A percentile compares a stretch with the other conserved stretches of the same genome.
These are phyloP conservation scores for Diabrotica undecimpunctata DNA, from an alignment of 1,140 invertebrate genomes.

Conservation along the genomic window DNA sequence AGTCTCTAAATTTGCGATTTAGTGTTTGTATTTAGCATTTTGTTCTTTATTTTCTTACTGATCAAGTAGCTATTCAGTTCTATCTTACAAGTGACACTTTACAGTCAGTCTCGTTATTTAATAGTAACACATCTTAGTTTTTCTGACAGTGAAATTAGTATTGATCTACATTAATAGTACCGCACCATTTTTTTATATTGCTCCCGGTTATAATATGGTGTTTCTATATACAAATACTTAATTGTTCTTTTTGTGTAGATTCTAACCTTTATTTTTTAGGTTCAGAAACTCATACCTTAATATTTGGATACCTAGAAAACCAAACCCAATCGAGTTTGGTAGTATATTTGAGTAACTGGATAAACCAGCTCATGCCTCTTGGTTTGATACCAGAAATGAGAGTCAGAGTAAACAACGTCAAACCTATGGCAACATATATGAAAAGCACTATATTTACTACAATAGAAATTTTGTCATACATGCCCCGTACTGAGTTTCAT, in stretches of 20 bases:
- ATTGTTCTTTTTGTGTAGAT: background rate
- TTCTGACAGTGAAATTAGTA: too few species aligned
- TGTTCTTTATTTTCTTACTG: too few species aligned
- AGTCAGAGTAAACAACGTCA: conserved; percentile 8
- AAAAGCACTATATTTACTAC: conserved; percentile 14
- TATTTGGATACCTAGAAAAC: conserved; percentile 4
- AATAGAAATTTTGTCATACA: conserved; percentile 10
- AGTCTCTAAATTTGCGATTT: too few species aligned
- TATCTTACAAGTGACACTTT: too few species aligned
- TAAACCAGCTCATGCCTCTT: conserved; percentile 13
- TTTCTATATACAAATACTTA: too few species aligned
- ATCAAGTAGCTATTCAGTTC: too few species aligned
- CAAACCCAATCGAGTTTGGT: background rate
- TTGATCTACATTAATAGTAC: too few species aligned
- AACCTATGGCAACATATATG: conserved; percentile 11
- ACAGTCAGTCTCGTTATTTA: too few species aligned
- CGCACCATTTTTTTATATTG: too few species aligned
- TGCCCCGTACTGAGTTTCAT: background rate
- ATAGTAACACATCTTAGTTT: too few species aligned
- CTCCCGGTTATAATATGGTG: too few species aligned
- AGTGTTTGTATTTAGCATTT: too few species aligned
- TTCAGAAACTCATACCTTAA: background rate
- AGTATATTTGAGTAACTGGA: conserved; percentile 14
- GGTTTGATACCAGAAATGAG: conserved; percentile 16
- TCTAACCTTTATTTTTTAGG: conserved; percentile 7